A percentile compares a stretch with the other conserved stretches of the same genome.
Conservation (phyloP, 1,140 invertebrate species). For the Steinernema feltiae region DNA sequence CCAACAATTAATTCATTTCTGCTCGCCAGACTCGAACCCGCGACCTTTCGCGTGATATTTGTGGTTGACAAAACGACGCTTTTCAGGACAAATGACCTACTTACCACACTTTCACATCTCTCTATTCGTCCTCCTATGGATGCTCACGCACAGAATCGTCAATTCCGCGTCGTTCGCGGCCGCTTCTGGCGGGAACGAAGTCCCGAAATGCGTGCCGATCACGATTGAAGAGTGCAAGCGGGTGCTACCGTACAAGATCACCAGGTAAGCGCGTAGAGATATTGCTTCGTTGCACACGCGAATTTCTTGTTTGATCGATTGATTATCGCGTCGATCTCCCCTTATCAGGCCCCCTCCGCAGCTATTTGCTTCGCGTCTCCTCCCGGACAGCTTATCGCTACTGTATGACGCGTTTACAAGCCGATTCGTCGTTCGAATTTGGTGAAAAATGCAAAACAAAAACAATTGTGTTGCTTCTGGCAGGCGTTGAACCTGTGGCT, state of each 20-base stretch:
- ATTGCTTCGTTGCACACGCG: neutral
- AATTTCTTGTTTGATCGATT: constrained; percentile 9
- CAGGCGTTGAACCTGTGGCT: no score
- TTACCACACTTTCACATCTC: neutral
- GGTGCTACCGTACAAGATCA: constrained; percentile 7
- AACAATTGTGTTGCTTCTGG: no score
- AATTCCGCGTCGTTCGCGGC: neutral
- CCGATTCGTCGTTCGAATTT: no score
- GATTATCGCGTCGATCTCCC: no score
- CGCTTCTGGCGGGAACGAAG: neutral
- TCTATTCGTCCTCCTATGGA: neutral
- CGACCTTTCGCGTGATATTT: neutral
- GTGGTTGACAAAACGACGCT: neutral
- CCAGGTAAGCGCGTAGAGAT: neutral
- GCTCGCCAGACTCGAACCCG: neutral
- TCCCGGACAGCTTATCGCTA: neutral
- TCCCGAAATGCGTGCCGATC: neutral
- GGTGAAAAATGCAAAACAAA: neutral
- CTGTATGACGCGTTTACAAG: neutral
- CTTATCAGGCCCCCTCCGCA: neutral
- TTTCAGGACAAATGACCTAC: constrained; percentile 4
- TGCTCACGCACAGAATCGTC: neutral
- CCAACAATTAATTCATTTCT: neutral
- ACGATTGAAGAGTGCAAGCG: neutral
- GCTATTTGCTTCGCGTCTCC: neutral